Conservation (phyloP, 2,113 vertebrate genomes). For the Echinops telfairi region DNA sequence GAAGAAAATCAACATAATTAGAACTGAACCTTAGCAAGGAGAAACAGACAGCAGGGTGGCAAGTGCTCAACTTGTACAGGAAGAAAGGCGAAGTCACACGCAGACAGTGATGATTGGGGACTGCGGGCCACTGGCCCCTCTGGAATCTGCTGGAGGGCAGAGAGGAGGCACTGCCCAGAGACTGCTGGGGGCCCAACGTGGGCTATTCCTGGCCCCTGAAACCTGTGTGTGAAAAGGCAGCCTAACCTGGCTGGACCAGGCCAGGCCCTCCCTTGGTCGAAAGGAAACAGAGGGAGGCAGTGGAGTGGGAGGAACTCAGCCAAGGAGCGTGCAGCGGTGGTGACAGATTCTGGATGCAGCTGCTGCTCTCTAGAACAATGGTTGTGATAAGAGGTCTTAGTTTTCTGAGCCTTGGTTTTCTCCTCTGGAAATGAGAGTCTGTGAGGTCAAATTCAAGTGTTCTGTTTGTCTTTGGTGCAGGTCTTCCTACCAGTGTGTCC, state of each 20-base stretch:
- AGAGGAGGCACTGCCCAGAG: background rate
- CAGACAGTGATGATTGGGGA: slow-evolving; percentile 2
- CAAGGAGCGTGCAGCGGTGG: background rate
- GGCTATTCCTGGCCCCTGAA: slow-evolving; percentile 4
- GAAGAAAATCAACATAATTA: slow-evolving; percentile 99
- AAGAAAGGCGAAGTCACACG: slow-evolving; percentile 80
- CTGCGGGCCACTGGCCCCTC: slow-evolving; percentile 59
- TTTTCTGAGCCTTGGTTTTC: background rate
- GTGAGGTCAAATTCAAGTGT: background rate
- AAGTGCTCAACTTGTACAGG: slow-evolving; percentile 81
- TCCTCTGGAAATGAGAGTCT: background rate
- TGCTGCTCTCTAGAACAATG: background rate
- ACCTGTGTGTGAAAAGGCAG: background rate
- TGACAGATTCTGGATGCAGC: background rate
- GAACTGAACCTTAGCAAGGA: slow-evolving; percentile 94
- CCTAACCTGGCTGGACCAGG: background rate
- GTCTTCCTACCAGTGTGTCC: background rate
- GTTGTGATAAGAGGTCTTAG: rapidly evolving
- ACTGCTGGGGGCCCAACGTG: background rate
- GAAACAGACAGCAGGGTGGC: slow-evolving; percentile 91
- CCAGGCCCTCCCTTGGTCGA: background rate
- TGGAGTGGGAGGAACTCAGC: background rate
- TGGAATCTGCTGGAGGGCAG: slow-evolving; percentile 44
- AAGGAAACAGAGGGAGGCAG: background rate
- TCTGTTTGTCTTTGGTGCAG: background rate